Evolutionary conservation across 2,797 vertebrate species (phyloP), one percentile per base, ranked within the genome.

Genomic region (Diglossa cyanea): DNA sequence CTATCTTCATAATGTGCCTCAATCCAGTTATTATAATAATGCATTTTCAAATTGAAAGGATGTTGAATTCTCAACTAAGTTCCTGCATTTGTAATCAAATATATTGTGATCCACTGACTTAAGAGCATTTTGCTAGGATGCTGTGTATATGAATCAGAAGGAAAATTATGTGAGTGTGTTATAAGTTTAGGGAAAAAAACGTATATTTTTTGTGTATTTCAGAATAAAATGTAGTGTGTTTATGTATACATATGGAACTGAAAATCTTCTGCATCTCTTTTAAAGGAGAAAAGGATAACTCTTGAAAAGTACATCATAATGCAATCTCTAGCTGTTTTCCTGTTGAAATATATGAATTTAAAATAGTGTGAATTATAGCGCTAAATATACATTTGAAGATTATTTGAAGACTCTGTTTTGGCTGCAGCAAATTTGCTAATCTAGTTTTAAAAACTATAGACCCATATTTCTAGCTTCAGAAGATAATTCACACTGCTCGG

Each of bases 1-100:
- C n/a, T 86, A 3, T 82, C 86, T 85, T 92, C 57, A 47, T 85
- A 93, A 94, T 77, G 15, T 74, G 74, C 51, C 92, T 84, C 75
- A 77, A 85, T 90, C 16, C 70, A 82, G 93, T 75, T 66, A 86
- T 91, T 85, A 77, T 86, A 92, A 90, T 80, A 92, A 95, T 51
- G 19, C 8, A 48, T 75, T 95, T 95, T 40, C 62, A 91, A 47
- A 67, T 50, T 68, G 48, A 92, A 88, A 88, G 55, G 24, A 82
- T 77, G 68, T 40, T 68, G 50, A 92, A 89, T 92, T 91, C 33
- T 88, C 53, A 80, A 17, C 61, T 57, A 79, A 58, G 47, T 15
- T 90, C 16, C 73, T 62, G 37, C 31, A 88, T 94, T 92, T 95
- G 62, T 79, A 91, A 91, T 93, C 48, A 84, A 79, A 54, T 79